Percentiles rank a stretch among this genome's conserved stretches.
Evolutionary conservation across 2,888 invertebrate genomes (phyloP).

Genomic region (Ceratothoa steindachneri): DNA sequence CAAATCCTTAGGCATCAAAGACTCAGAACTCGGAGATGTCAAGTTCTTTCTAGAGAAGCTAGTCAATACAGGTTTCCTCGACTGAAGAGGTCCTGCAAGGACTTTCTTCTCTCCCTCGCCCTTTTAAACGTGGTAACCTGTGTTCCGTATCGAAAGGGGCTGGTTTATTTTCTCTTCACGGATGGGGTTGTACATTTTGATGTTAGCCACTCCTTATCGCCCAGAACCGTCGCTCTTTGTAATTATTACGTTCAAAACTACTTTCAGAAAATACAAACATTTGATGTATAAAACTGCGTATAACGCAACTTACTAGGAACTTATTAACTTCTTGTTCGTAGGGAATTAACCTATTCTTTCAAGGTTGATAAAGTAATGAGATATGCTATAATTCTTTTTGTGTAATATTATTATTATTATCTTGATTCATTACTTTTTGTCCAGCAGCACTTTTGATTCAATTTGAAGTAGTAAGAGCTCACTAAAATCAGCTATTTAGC

Average conservation of each 20-base stretch:
- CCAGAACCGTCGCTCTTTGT: no score
- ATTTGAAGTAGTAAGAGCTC: neutral
- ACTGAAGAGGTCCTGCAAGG: slow-evolving; percentile 56
- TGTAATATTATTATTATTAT: neutral
- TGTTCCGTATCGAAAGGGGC: neutral
- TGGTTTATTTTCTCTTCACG: no score
- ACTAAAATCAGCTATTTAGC: neutral
- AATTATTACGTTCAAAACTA: no score
- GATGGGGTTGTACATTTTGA: no score
- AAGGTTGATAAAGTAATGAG: neutral
- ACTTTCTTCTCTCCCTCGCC: neutral
- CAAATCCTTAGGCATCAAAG: slow-evolving; percentile 88
- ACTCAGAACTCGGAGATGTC: slow-evolving; percentile 88
- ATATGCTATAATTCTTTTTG: neutral
- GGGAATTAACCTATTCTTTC: no score
- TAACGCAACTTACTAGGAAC: no score
- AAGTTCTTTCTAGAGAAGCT: slow-evolving; percentile 94
- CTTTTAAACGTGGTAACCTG: neutral
- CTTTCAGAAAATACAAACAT: no score
- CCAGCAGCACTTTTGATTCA: neutral
- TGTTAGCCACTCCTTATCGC: no score
- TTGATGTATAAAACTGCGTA: no score
- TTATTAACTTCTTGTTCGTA: no score
- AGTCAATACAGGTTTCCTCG: slow-evolving; percentile 91
- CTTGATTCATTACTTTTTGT: neutral